Evolutionary conservation across 2,888 invertebrate species (phyloP), one percentile per base, ranked within the genome.

Genomic region (Ichneumoninae sp.): DNA sequence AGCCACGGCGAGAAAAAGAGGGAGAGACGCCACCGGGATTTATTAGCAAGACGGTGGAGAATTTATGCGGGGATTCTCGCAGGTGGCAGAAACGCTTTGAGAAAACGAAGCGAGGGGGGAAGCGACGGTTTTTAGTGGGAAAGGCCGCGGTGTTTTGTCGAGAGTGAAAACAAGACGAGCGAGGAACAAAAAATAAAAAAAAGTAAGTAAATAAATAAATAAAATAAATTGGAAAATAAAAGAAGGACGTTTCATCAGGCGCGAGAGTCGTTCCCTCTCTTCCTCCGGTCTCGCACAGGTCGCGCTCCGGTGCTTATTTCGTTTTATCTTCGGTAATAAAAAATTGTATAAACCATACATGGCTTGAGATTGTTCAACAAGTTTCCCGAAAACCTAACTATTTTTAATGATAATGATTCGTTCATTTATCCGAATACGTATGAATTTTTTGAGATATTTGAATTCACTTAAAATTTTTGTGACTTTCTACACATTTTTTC

Each of bases 41-140:
- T 92, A 92, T 92, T 90, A 91, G 90, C 88, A 83, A 86, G 88
- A 85, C 89, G 86, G 87, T 68, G 88, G 87, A 90, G 89, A 86
- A 87, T 87, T 87, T 86, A 86, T 87, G 87, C 86, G 75, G 63
- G 76, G 85, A 83, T 87, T 85, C 87, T 85, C 83, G 87, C 86
- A 87, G 87, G 87, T 87, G 87, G 87, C 81, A 73, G 81, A 66
- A 65, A 74, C 77, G 81, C 76, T 74, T 78, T 81, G 50, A 75
- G 81, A 71, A 83, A 81, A 83, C 74, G 81, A 73, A 76, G 68
- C 75, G 76, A 6, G 69, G 65, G 75, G 80, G 71, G 16, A 33
- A 5, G 6, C 57, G n/a, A 63, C 4, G 63, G 63, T 63, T 63
- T 78, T 74, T 65, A 66, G 80, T 65, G 76, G 83, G 83, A 79